Percentiles rank a stretch among this genome's conserved stretches.
These are phyloP conservation scores for Chydorus sphaericus DNA, from an alignment of 2,888 invertebrate genomes.

Conservation along the genomic window DNA sequence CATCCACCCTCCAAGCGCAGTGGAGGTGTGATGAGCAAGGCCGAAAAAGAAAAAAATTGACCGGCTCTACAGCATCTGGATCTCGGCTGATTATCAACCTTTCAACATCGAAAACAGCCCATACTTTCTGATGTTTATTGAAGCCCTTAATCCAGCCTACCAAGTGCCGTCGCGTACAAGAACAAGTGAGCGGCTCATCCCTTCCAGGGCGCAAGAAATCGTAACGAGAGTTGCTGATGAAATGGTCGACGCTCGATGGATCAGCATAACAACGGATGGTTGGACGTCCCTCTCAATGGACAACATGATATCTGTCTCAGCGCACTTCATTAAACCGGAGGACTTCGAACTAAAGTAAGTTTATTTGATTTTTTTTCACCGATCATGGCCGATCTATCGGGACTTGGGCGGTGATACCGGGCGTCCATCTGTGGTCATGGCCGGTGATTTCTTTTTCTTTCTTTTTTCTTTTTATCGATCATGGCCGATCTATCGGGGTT, in stretches of 20 bases:
- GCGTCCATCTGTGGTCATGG: too few species aligned
- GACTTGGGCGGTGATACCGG: too few species aligned
- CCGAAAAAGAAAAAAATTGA: too few species aligned
- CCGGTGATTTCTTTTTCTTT: too few species aligned
- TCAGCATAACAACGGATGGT: not conserved
- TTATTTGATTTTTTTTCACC: too few species aligned
- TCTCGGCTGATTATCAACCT: not conserved
- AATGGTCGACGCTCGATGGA: not conserved
- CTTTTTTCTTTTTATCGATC: too few species aligned
- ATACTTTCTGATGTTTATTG: not conserved
- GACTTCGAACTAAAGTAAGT: not conserved
- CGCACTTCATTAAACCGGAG: not conserved
- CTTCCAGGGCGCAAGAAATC: not conserved
- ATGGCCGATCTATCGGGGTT: too few species aligned
- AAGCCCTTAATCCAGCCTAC: not conserved
- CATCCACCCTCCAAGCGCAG: too few species aligned
- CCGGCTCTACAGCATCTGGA: not conserved
- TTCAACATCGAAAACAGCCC: not conserved
- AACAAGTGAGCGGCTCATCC: not conserved
- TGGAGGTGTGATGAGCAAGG: too few species aligned
- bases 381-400: too few species aligned
- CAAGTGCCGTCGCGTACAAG: not conserved
- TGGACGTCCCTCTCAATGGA: not conserved
- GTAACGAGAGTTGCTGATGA: not conserved
- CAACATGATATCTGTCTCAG: not conserved